Base-by-base conservation (phyloP, 2,113 vertebrate genomes). In the Motacilla alba region DNA sequence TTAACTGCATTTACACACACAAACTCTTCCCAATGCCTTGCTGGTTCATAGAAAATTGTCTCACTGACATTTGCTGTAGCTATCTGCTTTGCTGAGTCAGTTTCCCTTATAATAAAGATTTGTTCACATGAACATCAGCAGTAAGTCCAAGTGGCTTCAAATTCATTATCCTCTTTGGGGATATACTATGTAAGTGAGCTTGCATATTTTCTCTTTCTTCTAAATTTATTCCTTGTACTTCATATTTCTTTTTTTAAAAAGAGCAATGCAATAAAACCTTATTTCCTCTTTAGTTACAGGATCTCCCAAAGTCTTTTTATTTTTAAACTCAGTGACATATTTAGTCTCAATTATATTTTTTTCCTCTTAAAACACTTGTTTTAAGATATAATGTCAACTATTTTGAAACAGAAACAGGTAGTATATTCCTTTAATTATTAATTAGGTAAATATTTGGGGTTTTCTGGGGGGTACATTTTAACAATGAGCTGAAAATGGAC, bases 81-180 rank as follows among this genome's bases (percentile, higher is more conserved):
- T 55, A 88, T 50, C 27, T n/a, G 18, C 39, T 88, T 86, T 70
- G 33, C 79, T 76, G 79, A 94, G 13, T 85, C 72, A 90, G n/a
- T 73, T 89, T 81, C 33, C 74, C 35, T 72, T 63, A 56, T 94
- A 84, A 72, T 55, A 63, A 90, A 76, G 30, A 62, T 64, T 73
- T 62, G 30, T 28, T 87, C 46, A n/a, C 6, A 33, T 68, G 66
- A 74, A 66, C 14, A 83, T 75, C 59, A 87, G 31, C 66, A 72
- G 13, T 50, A 85, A 77, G 21, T 79, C 7, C 66, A 58, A 47
- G n/a, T 47, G 35, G 58, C 30, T 31, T 90, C 24, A 52, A 26
- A 78, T 66, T 86, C 0, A 0, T 87, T 68, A 66, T 46, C 8
- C 15, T 83, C 41, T 69, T 78, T 50, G 23, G 50, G 28, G 14